Evolutionary conservation across 2,888 invertebrate genomes (phyloP), one percentile per base, ranked within the genome.

Genomic region (Atethmia centrago): DNA sequence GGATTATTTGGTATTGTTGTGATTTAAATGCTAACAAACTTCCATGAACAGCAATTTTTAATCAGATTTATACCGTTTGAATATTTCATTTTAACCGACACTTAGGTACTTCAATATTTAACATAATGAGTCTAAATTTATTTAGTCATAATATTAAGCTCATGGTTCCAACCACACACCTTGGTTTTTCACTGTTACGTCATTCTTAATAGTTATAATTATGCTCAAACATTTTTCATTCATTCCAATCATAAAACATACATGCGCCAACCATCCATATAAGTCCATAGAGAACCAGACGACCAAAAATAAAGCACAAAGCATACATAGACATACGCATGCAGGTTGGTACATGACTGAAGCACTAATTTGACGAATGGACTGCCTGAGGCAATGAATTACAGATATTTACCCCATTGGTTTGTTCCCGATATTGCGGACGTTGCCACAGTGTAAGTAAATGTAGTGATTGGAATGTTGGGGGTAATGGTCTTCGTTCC

Each of bases 281-380:
- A 55, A 56, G 49, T 16, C n/a, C 28, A 56, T 47, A 16, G 36
- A 66, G 53, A 66, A 66, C 62, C 67, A 8, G 47, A 21, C 10
- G 14, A 14, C 59, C 49, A 63, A 61, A 67, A 59, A 71, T 42
- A 65, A 49, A 36, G 31, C n/a, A 45, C n/a, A 47, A 58, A 64
- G 49, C 47, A 14, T 51, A 51, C 51, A 58, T 42, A 61, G 10
- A 58, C 47, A 28, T 56, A 53, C 53, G 7, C 3, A 8, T 4
- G 19, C 59, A 56, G 51, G 25, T 56, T 16, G 31, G n/a, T 49
- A 49, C 58, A 16, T 55, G 12, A 59, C 9, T n/a, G 59, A 47
- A 58, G 55, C 66, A 70, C 70, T 70, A 70, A 71, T 81, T 73
- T 82, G 82, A 81, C 61, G 70, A 74, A 81, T 80, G 66, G 55